phyloP scores from a whole-genome alignment of 1,140 invertebrate species.

The Aphidius ervi region DNA sequence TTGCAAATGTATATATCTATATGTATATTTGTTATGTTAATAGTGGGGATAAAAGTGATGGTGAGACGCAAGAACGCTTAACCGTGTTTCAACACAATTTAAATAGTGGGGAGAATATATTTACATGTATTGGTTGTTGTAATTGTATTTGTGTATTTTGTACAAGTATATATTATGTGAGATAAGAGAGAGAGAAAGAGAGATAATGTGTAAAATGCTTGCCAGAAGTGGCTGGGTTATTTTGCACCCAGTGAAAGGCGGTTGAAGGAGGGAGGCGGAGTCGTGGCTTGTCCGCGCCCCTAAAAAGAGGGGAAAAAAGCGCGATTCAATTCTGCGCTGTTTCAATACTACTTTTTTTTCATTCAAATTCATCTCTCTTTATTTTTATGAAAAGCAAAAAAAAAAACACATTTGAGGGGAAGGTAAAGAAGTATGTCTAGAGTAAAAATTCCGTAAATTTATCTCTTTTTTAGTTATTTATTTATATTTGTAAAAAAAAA shows the following conservation, averaged over 20 bases:
- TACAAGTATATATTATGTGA: not conserved
- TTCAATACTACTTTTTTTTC: constrained; percentile 17
- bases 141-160: not conserved
- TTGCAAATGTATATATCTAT: too few relatives aligned
- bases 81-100: too few relatives aligned
- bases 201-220: too few relatives aligned
- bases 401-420: constrained; percentile 28
- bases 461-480: too few relatives aligned
- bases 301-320: constrained; percentile 55
- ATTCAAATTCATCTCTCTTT: not conserved
- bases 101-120: too few relatives aligned
- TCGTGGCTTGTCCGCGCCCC: constrained; percentile 50
- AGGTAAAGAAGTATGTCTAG: constrained; percentile 25
- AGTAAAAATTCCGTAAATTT: too few relatives aligned
- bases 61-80: too few relatives aligned
- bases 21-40: too few relatives aligned
- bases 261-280: constrained; percentile 46
- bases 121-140: too few relatives aligned
- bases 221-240: constrained; percentile 22
- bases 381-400: not conserved
- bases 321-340: constrained; percentile 31
- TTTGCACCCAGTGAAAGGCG: constrained; percentile 26
- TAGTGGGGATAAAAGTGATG: too few relatives aligned
- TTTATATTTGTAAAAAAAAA: too few relatives aligned
- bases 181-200: constrained; percentile 22